Evolutionary conservation across 2,888 invertebrate genomes (phyloP).

Genomic region (Dendrolimus houi): DNA sequence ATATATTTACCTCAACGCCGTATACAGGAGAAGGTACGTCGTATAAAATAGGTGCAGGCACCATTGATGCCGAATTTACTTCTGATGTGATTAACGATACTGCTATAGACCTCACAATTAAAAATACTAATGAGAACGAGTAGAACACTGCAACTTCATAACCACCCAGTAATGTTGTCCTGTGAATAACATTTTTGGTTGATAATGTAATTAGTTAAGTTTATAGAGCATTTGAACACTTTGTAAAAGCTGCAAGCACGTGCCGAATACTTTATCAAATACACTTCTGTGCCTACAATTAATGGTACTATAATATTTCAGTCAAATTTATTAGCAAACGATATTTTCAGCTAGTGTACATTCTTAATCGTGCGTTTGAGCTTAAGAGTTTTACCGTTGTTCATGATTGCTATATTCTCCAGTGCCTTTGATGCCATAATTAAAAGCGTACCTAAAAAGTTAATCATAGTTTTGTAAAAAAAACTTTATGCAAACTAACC

Average conservation of each 20-base stretch:
- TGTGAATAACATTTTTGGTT: conserved; percentile 11
- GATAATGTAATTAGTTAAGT: too few species aligned
- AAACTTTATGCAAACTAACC: too few species aligned
- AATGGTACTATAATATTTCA: too few species aligned
- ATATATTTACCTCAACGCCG: conserved; percentile 72
- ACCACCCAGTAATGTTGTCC: conserved; percentile 59
- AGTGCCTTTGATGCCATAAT: conserved; percentile 38
- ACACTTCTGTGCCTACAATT: too few species aligned
- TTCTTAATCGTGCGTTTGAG: too few species aligned
- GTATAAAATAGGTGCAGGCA: conserved; percentile 76
- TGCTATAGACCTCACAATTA: conserved; percentile 77
- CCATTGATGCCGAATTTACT: conserved; percentile 73
- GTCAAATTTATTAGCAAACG: too few species aligned
- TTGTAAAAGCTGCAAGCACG: too few species aligned
- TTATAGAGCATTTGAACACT: too few species aligned
- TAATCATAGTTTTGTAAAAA: not conserved
- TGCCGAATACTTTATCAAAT: too few species aligned
- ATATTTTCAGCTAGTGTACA: too few species aligned
- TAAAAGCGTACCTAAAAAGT: conserved; percentile 15
- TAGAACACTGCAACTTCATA: conserved; percentile 78
- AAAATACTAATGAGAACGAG: conserved; percentile 79
- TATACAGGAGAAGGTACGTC: conserved; percentile 79
- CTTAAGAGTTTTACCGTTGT: conserved; percentile 18
- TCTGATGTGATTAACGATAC: conserved; percentile 79
- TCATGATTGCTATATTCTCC: conserved; percentile 27